These are phyloP conservation scores for Orthosia gothica DNA, from an alignment of 2,888 invertebrate genomes.

Conservation along the genomic window DNA sequence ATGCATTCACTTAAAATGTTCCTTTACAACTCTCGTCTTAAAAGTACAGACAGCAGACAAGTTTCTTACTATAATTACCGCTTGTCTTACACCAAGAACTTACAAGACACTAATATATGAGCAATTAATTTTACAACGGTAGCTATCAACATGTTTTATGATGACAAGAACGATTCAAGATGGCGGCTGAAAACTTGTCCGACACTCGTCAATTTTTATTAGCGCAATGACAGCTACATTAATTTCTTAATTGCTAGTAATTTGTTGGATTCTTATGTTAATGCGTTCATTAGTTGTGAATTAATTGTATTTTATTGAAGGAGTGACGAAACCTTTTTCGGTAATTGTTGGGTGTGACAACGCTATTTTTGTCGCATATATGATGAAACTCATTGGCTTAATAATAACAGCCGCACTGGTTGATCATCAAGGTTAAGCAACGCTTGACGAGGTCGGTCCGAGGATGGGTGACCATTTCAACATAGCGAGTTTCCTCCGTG, in stretches of 20 bases:
- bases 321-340: constrained; percentile 7
- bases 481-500: too few species aligned
- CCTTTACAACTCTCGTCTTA: constrained; percentile 11
- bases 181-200: constrained; percentile 54
- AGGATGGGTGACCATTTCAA: too few species aligned
- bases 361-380: neutral
- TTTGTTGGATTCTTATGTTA: constrained; percentile 44
- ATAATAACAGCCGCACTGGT: too few species aligned
- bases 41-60: constrained; percentile 21
- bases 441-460: too few species aligned
- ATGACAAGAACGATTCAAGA: constrained; percentile 56
- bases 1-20: constrained; percentile 1
- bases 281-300: constrained; percentile 35
- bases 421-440: too few species aligned
- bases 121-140: constrained; percentile 68
- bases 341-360: constrained; percentile 16
- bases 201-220: constrained; percentile 59
- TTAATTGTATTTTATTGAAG: constrained; percentile 29
- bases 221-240: constrained; percentile 53
- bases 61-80: constrained; percentile 43
- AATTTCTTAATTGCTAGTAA: constrained; percentile 54
- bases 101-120: constrained; percentile 59
- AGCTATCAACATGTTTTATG: constrained; percentile 67
- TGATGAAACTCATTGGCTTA: constrained; percentile 9
- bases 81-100: constrained; percentile 37